phyloP scores from a whole-genome alignment of 1,140 invertebrate species.

The Dryas iulia region DNA sequence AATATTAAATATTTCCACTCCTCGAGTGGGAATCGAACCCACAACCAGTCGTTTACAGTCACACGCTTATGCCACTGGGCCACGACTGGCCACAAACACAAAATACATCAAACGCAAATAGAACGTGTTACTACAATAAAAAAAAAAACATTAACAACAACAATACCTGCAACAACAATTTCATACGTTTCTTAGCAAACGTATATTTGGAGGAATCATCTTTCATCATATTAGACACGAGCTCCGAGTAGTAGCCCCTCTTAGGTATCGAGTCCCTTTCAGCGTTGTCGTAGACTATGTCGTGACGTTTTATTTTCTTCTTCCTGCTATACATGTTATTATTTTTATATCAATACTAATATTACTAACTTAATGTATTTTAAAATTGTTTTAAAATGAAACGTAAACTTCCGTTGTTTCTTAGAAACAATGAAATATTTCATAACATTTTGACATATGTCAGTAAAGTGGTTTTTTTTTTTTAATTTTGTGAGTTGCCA shows the following conservation, averaged over 20 bases:
- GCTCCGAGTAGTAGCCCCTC: constrained; percentile 64
- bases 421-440: background rate
- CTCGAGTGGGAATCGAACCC: too few species aligned
- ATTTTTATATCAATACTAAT: background rate
- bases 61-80: too few species aligned
- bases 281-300: background rate
- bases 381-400: background rate
- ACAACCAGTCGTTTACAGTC: too few species aligned
- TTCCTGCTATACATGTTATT: background rate
- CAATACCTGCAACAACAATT: constrained; percentile 58
- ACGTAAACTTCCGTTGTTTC: background rate
- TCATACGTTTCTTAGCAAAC: constrained; percentile 66
- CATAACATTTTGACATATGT: background rate
- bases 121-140: too few species aligned
- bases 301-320: background rate
- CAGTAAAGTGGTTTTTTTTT: background rate
- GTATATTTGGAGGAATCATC: constrained; percentile 54
- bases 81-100: too few species aligned
- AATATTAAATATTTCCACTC: too few species aligned
- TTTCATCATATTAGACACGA: constrained; percentile 70
- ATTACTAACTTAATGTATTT: too few species aligned
- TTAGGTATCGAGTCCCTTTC: background rate
- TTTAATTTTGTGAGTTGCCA: background rate
- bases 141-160: too few species aligned
- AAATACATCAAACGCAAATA: too few species aligned